Conservation (phyloP, 2,113 vertebrate genomes). For the Chrysemys picta region DNA sequence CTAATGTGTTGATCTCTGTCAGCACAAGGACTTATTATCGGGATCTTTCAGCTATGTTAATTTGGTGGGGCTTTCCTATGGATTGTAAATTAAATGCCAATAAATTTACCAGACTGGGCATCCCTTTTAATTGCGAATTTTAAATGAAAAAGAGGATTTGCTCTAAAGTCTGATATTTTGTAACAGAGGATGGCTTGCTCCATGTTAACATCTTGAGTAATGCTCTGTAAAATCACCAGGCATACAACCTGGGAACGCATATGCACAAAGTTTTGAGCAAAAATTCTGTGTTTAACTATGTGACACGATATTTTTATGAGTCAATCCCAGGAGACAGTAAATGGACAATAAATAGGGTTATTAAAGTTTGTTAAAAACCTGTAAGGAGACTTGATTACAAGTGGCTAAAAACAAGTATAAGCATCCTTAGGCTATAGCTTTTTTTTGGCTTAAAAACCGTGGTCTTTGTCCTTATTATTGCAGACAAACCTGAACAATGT, state of each 20-base stretch:
- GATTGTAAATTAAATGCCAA: constrained; percentile 40
- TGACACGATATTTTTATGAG: background rate
- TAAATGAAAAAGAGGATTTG: background rate
- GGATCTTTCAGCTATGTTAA: background rate
- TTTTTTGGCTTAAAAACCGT: background rate
- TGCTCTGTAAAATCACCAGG: background rate
- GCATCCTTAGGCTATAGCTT: background rate
- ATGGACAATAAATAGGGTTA: background rate
- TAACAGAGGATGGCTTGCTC: background rate
- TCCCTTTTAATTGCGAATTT: background rate
- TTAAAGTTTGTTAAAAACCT: constrained; percentile 21
- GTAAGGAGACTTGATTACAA: constrained; percentile 14
- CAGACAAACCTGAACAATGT: constrained; percentile 31
- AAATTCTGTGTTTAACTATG: background rate
- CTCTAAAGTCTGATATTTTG: background rate
- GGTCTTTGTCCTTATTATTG: background rate
- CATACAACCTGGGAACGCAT: background rate
- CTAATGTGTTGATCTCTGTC: background rate
- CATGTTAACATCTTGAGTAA: background rate
- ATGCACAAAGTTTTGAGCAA: background rate
- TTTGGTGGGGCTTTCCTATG: background rate
- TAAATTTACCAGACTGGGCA: constrained; percentile 20
- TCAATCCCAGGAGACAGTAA: background rate
- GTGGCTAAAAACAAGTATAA: background rate
- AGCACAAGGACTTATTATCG: background rate